Base-by-base conservation (phyloP, 2,113 vertebrate genomes). In the Phycodurus eques region DNA sequence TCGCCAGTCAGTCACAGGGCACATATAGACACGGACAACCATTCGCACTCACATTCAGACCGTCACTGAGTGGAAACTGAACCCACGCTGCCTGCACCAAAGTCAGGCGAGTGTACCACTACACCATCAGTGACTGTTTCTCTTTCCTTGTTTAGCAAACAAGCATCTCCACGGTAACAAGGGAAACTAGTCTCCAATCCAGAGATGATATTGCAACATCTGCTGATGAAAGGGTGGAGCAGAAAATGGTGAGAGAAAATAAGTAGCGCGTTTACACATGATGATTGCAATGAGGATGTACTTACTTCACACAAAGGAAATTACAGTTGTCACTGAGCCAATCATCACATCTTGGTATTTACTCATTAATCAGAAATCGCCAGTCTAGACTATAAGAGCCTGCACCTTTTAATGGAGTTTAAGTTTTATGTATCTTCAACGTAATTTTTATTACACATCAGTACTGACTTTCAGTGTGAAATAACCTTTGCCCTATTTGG, bases 201-300 rank as follows among this genome's bases (percentile, higher is more conserved):
- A 71, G 63, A 75, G 67, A 66, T 77, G 63, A 82, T 89, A 87
- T 90, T 83, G 88, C 83, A 91, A 91, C 79, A 83, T 81, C 63
- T 65, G 63, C 63, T 65, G 63, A 46, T 46, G 13, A 42, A 47
- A 76, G 83, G 78, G 81, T 81, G 82, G 85, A 76, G 79, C 42
- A 68, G 67, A 59, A 47, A 68, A 66, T 17, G 43, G 64, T 42
- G 49, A 42, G 67, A 51, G 65, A 70, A 20, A 70, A 65, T 46
- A 31, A 56, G 68, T 75, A 65, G 20, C 68, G 72, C 65, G 78
- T 68, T 72, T 59, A 77, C 78, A 84, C 79, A 85, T 72, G 73
- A 67, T 56, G 42, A 65, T 67, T 80, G 13, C 49, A 63, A 33
- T 77, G 71, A 62, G 74, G 53, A 59, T 83, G n/a, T 42, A 54